Evolutionary conservation across 2,797 vertebrate genomes (phyloP), one percentile per base, ranked within the genome.

Genomic region (Micrastur ruficollis): DNA sequence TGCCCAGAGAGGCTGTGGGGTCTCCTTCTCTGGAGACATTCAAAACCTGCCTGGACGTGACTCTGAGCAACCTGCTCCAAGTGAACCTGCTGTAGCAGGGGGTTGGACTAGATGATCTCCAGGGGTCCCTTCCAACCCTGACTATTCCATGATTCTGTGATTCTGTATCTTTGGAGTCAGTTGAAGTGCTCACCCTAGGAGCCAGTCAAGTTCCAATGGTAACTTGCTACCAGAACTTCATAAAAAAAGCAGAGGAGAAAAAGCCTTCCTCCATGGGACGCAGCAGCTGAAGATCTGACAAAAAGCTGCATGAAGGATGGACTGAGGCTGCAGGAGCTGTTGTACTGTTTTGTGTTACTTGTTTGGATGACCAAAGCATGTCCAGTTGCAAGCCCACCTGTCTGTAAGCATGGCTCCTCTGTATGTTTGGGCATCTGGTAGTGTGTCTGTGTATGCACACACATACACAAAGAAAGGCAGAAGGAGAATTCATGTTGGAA

Each of bases 391-490:
- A 93, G 14, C 25, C 21, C 65, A 74, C 8, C 19, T 79, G 22
- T 8, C 44, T 63, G 25, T 74, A n/a, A 72, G 50, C 1, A 1
- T 8, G 42, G 16, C 21, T 68, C 10, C 36, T 42, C 44, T 76
- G 31, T 22, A 8, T 53, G 8, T 88, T 81, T 47, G 34, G 42
- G 23, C n/a, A 31, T 32, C 21, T 68, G 12, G 7, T 44, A 44
- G 42, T 1, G 32, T 1, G 5, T 31, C 31, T 74, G 6, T 22
- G 3, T 34, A 7, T 18, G 7, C 50, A 8, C 13, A 29, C 22
- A 25, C 0, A 6, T 20, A 11, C 4, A 3, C 2, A 46, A 31
- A 78, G 34, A 68, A 89, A 79, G 18, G 59, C 26, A 86, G 46
- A 73, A 81, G 44, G 47, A 68, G 18, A 80, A 66, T 58, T 90